These are phyloP conservation scores for Accipiter virgatus DNA, from an alignment of 2,113 vertebrate genomes.

Conservation along the genomic window DNA sequence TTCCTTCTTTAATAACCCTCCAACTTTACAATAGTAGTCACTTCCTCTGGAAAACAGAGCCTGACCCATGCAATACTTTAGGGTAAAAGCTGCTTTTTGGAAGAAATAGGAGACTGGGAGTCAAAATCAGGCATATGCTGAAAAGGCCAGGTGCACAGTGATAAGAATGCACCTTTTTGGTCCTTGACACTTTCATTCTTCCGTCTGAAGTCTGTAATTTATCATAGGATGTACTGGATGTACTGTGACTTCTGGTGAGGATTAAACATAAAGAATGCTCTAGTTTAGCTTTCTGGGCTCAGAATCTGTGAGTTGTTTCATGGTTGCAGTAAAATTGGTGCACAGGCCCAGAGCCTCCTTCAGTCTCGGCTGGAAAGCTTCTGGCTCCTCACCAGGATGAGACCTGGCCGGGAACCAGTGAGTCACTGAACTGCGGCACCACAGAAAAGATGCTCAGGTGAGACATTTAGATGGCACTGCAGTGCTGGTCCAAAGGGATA, in stretches of 20 bases:
- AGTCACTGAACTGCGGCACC: not conserved
- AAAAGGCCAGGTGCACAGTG: not conserved
- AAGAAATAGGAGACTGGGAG: not conserved
- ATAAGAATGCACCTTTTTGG: not conserved
- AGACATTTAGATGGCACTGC: not conserved
- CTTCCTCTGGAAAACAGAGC: not conserved
- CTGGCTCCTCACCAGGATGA: not conserved
- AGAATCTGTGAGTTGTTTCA: not conserved
- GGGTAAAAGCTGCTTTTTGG: not conserved
- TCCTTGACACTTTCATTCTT: not conserved
- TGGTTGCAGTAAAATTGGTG: not conserved
- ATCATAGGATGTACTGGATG: not conserved
- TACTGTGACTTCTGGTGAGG: not conserved
- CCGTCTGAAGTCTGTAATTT: not conserved
- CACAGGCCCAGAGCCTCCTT: not conserved
- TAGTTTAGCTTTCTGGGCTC: not conserved
- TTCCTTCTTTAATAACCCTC: not conserved
- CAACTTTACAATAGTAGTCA: not conserved
- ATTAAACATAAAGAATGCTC: not conserved
- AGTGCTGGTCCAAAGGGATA: not conserved
- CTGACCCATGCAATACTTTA: not conserved
- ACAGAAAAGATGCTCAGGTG: not conserved
- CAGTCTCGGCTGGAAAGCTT: not conserved
- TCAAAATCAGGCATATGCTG: not conserved
- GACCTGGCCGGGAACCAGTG: not conserved